phyloP scores from a whole-genome alignment of 2,797 vertebrate species.

The Manis crassicaudata region DNA sequence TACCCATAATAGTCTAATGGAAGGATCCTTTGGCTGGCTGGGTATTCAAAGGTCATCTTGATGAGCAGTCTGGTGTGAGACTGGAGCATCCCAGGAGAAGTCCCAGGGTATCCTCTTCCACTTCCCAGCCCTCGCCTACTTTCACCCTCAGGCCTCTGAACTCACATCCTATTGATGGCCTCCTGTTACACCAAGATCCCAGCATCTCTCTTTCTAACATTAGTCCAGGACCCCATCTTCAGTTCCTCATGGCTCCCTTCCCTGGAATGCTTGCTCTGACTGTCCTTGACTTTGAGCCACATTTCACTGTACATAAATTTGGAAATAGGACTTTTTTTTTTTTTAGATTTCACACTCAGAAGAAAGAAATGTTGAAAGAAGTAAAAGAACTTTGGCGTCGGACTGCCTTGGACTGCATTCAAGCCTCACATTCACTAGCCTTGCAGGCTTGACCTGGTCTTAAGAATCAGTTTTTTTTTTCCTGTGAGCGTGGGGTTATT shows the following conservation, averaged over 20 bases:
- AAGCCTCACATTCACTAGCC: background rate
- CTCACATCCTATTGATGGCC: background rate
- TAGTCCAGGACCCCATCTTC: background rate
- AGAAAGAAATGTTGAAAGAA: background rate
- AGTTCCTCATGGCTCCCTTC: background rate
- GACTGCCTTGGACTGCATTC: background rate
- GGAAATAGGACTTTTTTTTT: background rate
- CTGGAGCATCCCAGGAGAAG: background rate
- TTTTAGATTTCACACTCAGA: background rate
- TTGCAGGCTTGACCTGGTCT: background rate
- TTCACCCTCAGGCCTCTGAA: background rate
- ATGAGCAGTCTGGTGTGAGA: background rate
- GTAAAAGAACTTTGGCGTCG: background rate
- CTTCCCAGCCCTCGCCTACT: background rate
- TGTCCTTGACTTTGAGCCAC: background rate
- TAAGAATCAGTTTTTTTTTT: background rate
- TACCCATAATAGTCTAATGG: background rate
- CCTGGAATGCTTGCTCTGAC: background rate
- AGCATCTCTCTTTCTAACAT: background rate
- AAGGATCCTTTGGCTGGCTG: background rate
- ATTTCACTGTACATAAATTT: background rate
- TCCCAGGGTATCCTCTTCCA: background rate
- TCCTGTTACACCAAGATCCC: background rate
- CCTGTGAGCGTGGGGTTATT: background rate
- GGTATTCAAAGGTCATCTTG: background rate